Evolutionary conservation across 2,797 vertebrate species (phyloP).

Genomic region (Siniperca undulata): DNA sequence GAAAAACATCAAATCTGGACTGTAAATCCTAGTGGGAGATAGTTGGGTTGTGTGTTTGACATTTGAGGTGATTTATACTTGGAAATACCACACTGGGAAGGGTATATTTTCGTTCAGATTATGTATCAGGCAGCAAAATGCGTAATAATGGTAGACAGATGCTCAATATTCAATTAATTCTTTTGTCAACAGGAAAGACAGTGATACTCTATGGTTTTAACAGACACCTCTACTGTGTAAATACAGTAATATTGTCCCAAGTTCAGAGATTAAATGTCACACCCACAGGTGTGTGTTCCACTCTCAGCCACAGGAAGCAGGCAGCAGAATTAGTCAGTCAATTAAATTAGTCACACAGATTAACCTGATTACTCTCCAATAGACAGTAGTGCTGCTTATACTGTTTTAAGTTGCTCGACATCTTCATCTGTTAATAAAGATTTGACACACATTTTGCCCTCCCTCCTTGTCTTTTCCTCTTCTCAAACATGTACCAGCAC

Average conservation of each 20-base stretch:
- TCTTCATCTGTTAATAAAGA: not conserved
- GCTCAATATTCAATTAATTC: not conserved
- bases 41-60: constrained; percentile 11
- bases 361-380: not conserved
- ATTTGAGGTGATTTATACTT: constrained; percentile 12
- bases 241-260: not conserved
- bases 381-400: not conserved
- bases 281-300: constrained; percentile 8
- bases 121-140: not conserved
- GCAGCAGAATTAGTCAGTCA: not conserved
- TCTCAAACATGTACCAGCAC: not conserved
- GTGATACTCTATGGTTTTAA: not conserved
- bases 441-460: not conserved
- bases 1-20: not conserved
- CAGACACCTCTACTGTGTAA: not conserved
- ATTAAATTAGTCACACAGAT: constrained; percentile 38
- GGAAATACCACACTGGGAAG: not conserved
- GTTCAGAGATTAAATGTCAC: not conserved
- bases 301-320: not conserved
- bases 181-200: too few species aligned
- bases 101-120: not conserved
- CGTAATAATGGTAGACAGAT: not conserved
- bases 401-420: not conserved
- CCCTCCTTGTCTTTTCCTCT: not conserved
- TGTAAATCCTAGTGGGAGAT: not conserved